phyloP scores from a whole-genome alignment of 2,113 vertebrate species.

The Arothron firmamentum region DNA sequence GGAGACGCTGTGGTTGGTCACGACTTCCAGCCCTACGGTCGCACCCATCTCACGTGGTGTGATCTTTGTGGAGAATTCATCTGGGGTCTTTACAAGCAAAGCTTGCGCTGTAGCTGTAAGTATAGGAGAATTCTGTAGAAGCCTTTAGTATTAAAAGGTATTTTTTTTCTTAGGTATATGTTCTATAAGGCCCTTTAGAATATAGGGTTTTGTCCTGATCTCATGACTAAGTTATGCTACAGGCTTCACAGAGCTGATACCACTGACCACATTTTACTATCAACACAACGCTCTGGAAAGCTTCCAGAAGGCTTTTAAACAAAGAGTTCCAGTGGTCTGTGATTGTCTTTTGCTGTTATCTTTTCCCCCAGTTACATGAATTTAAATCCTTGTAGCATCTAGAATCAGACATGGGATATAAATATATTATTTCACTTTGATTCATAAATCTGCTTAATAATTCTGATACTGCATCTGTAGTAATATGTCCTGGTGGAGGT shows the following conservation, averaged over 20 bases:
- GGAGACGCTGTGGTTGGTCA: slow-evolving; percentile 76
- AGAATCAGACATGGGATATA: too few relatives aligned
- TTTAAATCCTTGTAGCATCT: too few relatives aligned
- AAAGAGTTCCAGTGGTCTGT: background rate
- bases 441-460: background rate
- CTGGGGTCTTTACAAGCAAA: slow-evolving; percentile 91
- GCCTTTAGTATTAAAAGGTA: too few relatives aligned
- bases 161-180: too few relatives aligned
- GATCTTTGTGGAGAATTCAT: slow-evolving; percentile 96
- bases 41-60: slow-evolving; percentile 88
- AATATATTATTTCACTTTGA: background rate
- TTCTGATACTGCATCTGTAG: background rate
- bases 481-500: background rate
- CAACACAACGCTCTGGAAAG: slow-evolving; percentile 47
- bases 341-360: too few relatives aligned
- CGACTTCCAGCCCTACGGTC: slow-evolving; percentile 81
- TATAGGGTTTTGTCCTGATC: too few relatives aligned
- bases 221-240: background rate
- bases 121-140: background rate
- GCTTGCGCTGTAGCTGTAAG: slow-evolving; percentile 88
- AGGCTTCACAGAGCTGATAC: slow-evolving; percentile 3
- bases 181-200: too few relatives aligned
- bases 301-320: slow-evolving; percentile 3
- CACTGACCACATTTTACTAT: slow-evolving; percentile 19
- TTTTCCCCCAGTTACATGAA: too few relatives aligned